Percentiles rank a stretch among this genome's conserved stretches.
Conservation (phyloP, 2,797 vertebrate genomes). For the Gouania willdenowi region DNA sequence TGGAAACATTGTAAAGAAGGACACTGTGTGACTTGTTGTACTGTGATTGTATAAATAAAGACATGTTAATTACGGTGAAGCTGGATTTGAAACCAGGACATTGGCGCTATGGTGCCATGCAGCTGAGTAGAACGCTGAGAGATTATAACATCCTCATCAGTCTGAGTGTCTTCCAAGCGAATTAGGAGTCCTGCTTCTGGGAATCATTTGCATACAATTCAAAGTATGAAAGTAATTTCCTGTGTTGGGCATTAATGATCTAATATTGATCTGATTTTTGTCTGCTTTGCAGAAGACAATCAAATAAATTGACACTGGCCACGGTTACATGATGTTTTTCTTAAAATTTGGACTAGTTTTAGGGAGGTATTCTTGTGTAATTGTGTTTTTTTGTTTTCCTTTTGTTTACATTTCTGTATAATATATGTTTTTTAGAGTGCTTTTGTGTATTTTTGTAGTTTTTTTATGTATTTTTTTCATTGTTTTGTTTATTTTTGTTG, state of each 20-base stretch:
- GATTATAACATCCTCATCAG: slow-evolving; percentile 75
- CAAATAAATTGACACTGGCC: too few relatives aligned
- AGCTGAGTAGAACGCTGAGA: slow-evolving; percentile 60
- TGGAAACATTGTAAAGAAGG: too few relatives aligned
- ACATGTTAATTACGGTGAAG: slow-evolving; percentile 75
- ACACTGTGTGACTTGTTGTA: too few relatives aligned
- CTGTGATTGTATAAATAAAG: slow-evolving; percentile 46
- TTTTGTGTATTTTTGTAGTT: too few relatives aligned
- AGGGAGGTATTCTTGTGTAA: too few relatives aligned
- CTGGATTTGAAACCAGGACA: slow-evolving; percentile 70
- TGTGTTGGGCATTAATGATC: slow-evolving; percentile 64
- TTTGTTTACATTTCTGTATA: too few relatives aligned
- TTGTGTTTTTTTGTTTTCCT: too few relatives aligned
- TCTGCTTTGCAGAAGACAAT: slow-evolving; percentile 67
- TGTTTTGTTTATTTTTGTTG: too few relatives aligned
- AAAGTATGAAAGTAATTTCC: slow-evolving; percentile 72
- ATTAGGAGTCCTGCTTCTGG: slow-evolving; percentile 67
- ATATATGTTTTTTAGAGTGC: too few relatives aligned
- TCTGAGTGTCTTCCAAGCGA: slow-evolving; percentile 61
- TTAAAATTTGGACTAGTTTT: too few relatives aligned
- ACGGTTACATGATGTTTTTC: too few relatives aligned
- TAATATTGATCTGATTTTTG: slow-evolving; percentile 71
- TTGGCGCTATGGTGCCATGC: slow-evolving; percentile 60
- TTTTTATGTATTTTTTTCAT: too few relatives aligned
- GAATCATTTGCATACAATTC: slow-evolving; percentile 75